A percentile compares a stretch with the other conserved stretches of the same genome.
phyloP scores from a whole-genome alignment of 2,797 vertebrate genomes.

The Arremon brunneinucha region DNA sequence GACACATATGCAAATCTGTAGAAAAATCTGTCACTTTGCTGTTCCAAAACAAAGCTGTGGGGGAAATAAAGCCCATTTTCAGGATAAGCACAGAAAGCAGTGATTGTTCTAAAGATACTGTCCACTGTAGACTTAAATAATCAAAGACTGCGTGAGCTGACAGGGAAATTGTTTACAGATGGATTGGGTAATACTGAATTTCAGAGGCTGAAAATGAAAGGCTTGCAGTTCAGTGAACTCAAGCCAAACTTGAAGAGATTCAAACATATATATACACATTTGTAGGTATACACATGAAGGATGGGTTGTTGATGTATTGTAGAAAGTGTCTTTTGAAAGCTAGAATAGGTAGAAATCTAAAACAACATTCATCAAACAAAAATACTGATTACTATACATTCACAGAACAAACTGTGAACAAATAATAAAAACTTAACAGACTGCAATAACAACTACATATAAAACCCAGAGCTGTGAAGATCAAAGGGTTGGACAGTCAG shows the following conservation, averaged over 20 bases:
- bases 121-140: not conserved
- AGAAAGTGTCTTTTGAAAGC: not conserved
- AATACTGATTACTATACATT: not conserved
- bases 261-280: not conserved
- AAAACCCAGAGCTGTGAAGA: not conserved
- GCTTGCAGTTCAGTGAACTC: not conserved
- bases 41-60: not conserved
- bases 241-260: not conserved
- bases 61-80: not conserved
- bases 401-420: not conserved
- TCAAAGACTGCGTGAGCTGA: not conserved
- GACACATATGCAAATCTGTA: not conserved
- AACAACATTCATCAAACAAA: not conserved
- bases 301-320: not conserved
- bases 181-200: not conserved
- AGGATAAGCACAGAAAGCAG: not conserved
- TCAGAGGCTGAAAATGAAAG: not conserved
- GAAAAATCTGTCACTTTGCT: not conserved
- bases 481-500: not conserved
- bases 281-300: not conserved
- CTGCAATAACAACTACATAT: not conserved
- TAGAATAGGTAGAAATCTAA: not conserved
- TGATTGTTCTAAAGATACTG: not conserved
- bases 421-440: not conserved
- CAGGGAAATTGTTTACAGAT: not conserved